phyloP scores from a whole-genome alignment of 2,797 vertebrate species.

The Gymnoscopelus microlampas region DNA sequence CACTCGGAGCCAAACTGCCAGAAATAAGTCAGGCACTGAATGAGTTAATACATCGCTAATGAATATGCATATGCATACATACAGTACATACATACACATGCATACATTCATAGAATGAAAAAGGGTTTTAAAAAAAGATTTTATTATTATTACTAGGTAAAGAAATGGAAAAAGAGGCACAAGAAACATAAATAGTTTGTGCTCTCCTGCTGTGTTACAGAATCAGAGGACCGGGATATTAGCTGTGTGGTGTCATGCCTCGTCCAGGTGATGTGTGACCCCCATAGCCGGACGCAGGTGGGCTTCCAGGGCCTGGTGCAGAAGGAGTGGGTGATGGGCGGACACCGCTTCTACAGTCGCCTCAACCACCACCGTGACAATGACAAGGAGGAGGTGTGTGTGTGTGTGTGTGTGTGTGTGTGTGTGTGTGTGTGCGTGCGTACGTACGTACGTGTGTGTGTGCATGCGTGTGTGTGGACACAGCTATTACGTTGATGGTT shows the following conservation, averaged over 20 bases:
- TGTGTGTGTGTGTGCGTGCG: background rate
- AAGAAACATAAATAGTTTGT: background rate
- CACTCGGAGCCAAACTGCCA: no score
- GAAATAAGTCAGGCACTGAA: no score
- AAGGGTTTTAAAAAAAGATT: no score
- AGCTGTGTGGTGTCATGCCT: slow-evolving; percentile 91
- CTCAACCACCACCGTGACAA: slow-evolving; percentile 82
- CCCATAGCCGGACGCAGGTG: slow-evolving; percentile 81
- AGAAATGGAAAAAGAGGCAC: background rate
- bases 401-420: background rate
- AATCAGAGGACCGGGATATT: slow-evolving; percentile 89
- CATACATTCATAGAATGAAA: no score
- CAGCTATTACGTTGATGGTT: no score
- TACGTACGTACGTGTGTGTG: background rate
- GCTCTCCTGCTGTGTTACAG: slow-evolving; percentile 61
- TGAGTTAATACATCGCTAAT: no score
- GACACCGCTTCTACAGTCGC: slow-evolving; percentile 91
- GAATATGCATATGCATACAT: no score
- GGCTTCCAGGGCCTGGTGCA: slow-evolving; percentile 95
- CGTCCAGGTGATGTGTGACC: slow-evolving; percentile 92
- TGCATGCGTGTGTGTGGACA: background rate
- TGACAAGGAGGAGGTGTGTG: slow-evolving; percentile 85
- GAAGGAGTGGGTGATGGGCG: slow-evolving; percentile 92
- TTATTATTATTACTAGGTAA: no score
- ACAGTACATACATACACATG: no score